Conservation (phyloP, 2,888 invertebrate genomes). For the Imbricaverruca yamaguchii region DNA sequence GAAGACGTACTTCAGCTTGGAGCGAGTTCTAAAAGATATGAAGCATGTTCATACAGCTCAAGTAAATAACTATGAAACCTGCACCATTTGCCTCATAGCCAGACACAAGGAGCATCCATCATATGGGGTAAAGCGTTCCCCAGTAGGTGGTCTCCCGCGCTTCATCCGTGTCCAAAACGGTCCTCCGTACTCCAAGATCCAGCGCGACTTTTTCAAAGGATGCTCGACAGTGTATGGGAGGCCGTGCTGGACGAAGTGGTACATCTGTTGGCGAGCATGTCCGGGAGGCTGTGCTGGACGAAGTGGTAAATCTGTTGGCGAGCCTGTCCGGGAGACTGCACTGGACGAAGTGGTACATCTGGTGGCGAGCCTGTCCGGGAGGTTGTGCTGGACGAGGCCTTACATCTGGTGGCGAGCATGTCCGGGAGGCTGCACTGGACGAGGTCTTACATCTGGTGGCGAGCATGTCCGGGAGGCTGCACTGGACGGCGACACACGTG, state of each 20-base stretch:
- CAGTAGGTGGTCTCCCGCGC: no score
- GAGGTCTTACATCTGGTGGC: background rate
- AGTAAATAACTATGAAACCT: no score
- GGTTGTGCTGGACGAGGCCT: background rate
- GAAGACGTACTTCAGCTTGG: no score
- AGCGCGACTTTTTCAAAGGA: no score
- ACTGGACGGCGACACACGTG: background rate
- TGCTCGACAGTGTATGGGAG: background rate
- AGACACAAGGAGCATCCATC: no score
- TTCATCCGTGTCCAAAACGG: no score
- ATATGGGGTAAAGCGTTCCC: no score
- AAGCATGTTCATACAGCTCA: no score
- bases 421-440: background rate
- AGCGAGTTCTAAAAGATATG: no score
- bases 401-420: background rate
- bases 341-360: background rate
- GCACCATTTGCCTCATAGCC: no score
- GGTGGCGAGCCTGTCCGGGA: background rate
- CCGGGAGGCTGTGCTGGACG: background rate
- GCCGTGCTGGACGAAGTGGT: background rate
- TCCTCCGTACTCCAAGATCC: no score
- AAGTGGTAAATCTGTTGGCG: background rate
- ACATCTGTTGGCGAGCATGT: background rate
- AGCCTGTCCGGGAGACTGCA: background rate
- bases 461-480: background rate